Evolutionary conservation across 1,140 invertebrate genomes (phyloP).

Genomic region (Ganaspis sp.): DNA sequence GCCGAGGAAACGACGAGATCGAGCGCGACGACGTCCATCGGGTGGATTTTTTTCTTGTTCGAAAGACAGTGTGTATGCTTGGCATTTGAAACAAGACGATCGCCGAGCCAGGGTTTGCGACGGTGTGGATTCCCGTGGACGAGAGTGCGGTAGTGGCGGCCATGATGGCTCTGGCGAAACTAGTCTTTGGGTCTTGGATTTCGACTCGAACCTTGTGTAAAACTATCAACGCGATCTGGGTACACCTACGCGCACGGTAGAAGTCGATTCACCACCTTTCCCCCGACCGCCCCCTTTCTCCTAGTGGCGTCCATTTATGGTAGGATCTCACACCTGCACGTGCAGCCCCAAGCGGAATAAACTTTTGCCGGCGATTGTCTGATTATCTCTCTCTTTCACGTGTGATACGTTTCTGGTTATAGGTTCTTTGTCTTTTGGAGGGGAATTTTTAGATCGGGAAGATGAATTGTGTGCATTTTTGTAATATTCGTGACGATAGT

Average conservation of each 20-base stretch:
- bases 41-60: constrained; percentile 43
- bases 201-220: neutral
- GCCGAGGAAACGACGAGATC: constrained; percentile 26
- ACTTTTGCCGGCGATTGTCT: constrained; percentile 47
- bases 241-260: neutral
- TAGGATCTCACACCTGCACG: constrained; percentile 53
- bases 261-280: neutral
- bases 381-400: constrained; percentile 36
- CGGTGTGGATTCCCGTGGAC: neutral
- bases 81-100: neutral
- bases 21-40: constrained; percentile 43
- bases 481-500: too few relatives aligned
- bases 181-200: constrained; percentile 38
- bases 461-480: too few relatives aligned
- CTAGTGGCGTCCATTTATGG: constrained; percentile 34
- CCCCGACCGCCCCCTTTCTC: neutral
- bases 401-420: neutral
- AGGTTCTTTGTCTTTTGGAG: constrained; percentile 43
- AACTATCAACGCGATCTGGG: constrained; percentile 7
- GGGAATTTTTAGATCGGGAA: too few relatives aligned
- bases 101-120: neutral
- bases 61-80: constrained; percentile 15
- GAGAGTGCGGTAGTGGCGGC: constrained; percentile 46
- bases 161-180: constrained; percentile 48
- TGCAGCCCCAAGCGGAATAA: constrained; percentile 48